phyloP scores from a whole-genome alignment of 2,888 invertebrate species.

The Caprella mutica region DNA sequence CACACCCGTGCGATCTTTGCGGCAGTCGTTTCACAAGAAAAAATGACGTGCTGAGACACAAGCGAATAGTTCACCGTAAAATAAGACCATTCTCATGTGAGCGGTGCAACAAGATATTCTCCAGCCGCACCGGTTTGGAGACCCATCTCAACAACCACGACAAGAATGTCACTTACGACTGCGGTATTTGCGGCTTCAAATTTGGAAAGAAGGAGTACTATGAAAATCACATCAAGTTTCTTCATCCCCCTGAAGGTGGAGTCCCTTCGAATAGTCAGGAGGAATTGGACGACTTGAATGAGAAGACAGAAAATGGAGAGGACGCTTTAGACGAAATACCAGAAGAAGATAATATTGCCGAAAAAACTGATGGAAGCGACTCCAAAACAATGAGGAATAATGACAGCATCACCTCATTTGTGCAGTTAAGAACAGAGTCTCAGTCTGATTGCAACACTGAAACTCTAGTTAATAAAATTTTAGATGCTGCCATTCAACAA shows the following conservation, averaged over 20 bases:
- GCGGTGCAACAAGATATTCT: constrained; percentile 27
- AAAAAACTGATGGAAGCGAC: constrained; percentile 19
- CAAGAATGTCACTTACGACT: constrained; percentile 36
- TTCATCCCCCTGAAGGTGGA: constrained; percentile 35
- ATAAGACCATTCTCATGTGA: constrained; percentile 36
- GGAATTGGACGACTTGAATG: constrained; percentile 2
- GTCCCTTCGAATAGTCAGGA: constrained; percentile 5
- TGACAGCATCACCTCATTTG: constrained; percentile 14
- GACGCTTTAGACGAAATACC: constrained; percentile 5
- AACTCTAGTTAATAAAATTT: constrained; percentile 26
- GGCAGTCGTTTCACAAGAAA: constrained; percentile 37
- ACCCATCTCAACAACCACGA: constrained; percentile 37
- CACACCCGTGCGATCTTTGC: constrained; percentile 36
- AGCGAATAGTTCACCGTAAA: constrained; percentile 36
- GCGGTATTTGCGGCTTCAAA: constrained; percentile 37
- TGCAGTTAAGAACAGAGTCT: constrained; percentile 13
- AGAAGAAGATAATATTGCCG: constrained; percentile 8
- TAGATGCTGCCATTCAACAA: constrained; percentile 27
- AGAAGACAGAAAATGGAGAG: constrained; percentile 8
- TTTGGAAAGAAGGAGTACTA: constrained; percentile 38
- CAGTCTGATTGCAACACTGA: constrained; percentile 23
- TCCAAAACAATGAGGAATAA: constrained; percentile 16
- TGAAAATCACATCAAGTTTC: constrained; percentile 37
- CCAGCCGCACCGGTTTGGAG: constrained; percentile 35
- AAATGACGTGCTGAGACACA: constrained; percentile 37